Percentiles rank a stretch among this genome's conserved stretches.
phyloP scores from a whole-genome alignment of 2,888 invertebrate genomes.

The Lissonota sp. region DNA sequence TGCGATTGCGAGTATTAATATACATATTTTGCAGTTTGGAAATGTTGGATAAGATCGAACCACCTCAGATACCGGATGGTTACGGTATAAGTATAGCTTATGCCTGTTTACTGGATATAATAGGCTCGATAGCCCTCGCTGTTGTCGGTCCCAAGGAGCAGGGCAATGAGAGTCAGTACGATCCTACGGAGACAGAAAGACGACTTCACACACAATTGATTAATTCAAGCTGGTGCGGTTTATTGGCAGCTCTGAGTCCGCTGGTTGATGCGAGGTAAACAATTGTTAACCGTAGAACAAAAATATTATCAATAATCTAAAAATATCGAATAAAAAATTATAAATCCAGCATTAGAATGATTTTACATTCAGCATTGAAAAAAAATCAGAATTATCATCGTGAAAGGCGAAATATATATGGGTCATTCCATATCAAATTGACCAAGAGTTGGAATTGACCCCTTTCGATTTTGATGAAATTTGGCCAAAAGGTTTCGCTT shows the following conservation, averaged over 20 bases:
- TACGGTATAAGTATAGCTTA: conserved; percentile 98
- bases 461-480: too few relatives aligned
- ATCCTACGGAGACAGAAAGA: conserved; percentile 83
- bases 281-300: neutral
- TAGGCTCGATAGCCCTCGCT: conserved; percentile 92
- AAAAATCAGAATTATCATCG: too few relatives aligned
- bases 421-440: too few relatives aligned
- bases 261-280: conserved; percentile 94
- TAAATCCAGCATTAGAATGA: too few relatives aligned
- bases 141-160: conserved; percentile 86
- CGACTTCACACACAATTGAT: conserved; percentile 90
- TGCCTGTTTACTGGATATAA: conserved; percentile 96
- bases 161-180: conserved; percentile 79
- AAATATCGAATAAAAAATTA: conserved; percentile 14
- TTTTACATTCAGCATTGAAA: too few relatives aligned
- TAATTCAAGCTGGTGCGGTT: conserved; percentile 97
- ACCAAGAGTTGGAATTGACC: too few relatives aligned
- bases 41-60: conserved; percentile 97
- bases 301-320: conserved; percentile 1
- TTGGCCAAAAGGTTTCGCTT: too few relatives aligned
- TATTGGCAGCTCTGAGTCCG: conserved; percentile 95
- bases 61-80: conserved; percentile 97
- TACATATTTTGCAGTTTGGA: conserved; percentile 89
- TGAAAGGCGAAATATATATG: neutral
- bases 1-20: conserved; percentile 29